Evolutionary conservation across 2,888 invertebrate species (phyloP), one percentile per base, ranked within the genome.

Genomic region (Drosophila peninsularis): DNA sequence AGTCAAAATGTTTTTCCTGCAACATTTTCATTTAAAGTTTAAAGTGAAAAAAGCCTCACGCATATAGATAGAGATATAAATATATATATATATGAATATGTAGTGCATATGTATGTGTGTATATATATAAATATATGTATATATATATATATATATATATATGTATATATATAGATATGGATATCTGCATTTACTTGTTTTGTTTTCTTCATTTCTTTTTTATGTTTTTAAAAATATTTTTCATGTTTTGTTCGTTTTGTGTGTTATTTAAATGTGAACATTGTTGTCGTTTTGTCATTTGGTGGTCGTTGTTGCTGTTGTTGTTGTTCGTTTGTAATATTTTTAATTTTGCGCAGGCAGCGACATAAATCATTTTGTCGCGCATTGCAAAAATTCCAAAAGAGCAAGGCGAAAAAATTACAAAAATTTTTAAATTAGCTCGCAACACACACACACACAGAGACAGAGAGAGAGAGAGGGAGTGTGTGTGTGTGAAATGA

Each of bases 281-380:
- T 82, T 80, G 87, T 77, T 71, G 78, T 67, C 53, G 61, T 63
- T 56, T 73, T 82, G 74, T 65, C 81, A 62, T 54, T 57, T 67
- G 68, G 11, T 3, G 5, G 34, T 27, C 47, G 57, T 37, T 69
- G 68, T 27, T 77, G 52, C 0, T 57, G 62, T 19, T 58, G 64
- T 45, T 75, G 53, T 67, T 77, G 71, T 70, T 67, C 62, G 68
- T 83, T 90, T 89, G 76, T 84, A 75, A 82, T 84, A 84, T 80
- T 90, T 89, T 89, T 90, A 85, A 88, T 88, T 88, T 86, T 76
- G 80, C 76, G 74, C 80, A 87, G 87, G 89, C 83, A 88, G 85
- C 82, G 82, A 79, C 91, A 90, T 91, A 91, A 91, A 91, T 91
- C 90, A 91, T 90, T 91, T 90, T 89, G 90, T 90, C 90, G 90